Evolutionary conservation across 2,888 invertebrate genomes (phyloP).

Genomic region (Eulithis testata): DNA sequence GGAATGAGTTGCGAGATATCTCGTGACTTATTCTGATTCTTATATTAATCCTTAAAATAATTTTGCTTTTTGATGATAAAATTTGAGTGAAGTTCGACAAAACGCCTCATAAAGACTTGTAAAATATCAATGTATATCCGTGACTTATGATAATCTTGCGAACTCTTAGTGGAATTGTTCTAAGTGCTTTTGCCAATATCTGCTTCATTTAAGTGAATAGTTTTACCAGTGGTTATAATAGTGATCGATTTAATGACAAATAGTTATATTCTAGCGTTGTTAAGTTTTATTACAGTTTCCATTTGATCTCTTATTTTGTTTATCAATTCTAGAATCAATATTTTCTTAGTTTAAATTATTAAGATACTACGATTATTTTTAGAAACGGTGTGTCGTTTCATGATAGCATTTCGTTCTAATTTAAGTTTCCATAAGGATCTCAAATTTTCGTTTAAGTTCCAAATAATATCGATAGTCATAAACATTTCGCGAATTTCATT

Average conservation of each 20-base stretch:
- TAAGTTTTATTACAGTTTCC: conserved; percentile 79
- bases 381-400: conserved; percentile 23
- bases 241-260: conserved; percentile 39
- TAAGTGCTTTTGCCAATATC: conserved; percentile 33
- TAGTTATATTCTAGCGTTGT: conserved; percentile 59
- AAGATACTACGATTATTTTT: conserved; percentile 41
- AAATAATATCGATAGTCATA: conserved; percentile 80
- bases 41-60: conserved; percentile 61
- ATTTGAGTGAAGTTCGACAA: conserved; percentile 84
- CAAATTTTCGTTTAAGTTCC: conserved; percentile 77
- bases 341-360: conserved; percentile 74
- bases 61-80: conserved; percentile 64
- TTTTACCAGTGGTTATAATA: conserved; percentile 35
- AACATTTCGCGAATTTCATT: conserved; percentile 57
- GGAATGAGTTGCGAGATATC: conserved; percentile 54
- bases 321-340: conserved; percentile 70
- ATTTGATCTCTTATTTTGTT: conserved; percentile 81
- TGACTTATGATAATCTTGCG: conserved; percentile 38
- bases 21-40: conserved; percentile 57
- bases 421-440: conserved; percentile 67
- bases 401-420: conserved; percentile 53
- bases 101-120: conserved; percentile 57
- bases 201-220: conserved; percentile 25
- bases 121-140: conserved; percentile 39
- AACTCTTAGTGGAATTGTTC: conserved; percentile 19